Conservation (phyloP, 2,797 vertebrate genomes). For the Hoplostethus atlanticus region DNA sequence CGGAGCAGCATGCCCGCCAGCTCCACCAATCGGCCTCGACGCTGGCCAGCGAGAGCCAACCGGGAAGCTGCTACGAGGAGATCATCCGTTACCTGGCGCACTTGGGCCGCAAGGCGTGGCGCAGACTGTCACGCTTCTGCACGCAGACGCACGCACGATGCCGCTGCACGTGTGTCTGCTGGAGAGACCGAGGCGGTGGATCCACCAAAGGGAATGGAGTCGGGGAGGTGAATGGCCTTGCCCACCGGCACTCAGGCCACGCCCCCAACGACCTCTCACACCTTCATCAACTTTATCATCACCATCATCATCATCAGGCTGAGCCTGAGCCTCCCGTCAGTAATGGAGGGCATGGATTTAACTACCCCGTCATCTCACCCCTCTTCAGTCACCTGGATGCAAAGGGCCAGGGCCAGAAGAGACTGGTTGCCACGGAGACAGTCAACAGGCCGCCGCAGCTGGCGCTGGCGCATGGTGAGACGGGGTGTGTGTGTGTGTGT, state of each 20-base stretch:
- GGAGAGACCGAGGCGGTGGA: constrained; percentile 74
- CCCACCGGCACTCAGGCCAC: constrained; percentile 76
- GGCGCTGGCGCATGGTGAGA: constrained; percentile 90
- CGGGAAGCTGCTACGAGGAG: constrained; percentile 97
- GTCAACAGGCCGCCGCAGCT: constrained; percentile 87
- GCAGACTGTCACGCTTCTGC: constrained; percentile 84
- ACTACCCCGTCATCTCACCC: constrained; percentile 95
- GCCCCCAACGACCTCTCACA: constrained; percentile 83
- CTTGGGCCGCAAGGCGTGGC: constrained; percentile 90
- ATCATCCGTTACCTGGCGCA: constrained; percentile 94
- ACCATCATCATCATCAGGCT: constrained; percentile 82
- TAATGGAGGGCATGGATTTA: constrained; percentile 82
- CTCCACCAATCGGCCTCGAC: constrained; percentile 95
- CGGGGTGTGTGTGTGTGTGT: constrained; percentile 6
- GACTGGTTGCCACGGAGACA: constrained; percentile 76
- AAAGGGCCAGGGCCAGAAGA: constrained; percentile 74
- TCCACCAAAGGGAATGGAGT: constrained; percentile 66
- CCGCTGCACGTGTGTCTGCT: constrained; percentile 52
- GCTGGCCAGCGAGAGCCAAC: constrained; percentile 94
- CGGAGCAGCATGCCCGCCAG: constrained; percentile 94
- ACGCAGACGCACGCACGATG: not conserved
- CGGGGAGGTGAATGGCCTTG: constrained; percentile 78
- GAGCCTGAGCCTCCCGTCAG: constrained; percentile 59
- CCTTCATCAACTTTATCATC: constrained; percentile 91
- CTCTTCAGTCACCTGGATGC: constrained; percentile 64